Conservation (phyloP, 2,888 invertebrate genomes). For the Perizoma flavofasciatum region DNA sequence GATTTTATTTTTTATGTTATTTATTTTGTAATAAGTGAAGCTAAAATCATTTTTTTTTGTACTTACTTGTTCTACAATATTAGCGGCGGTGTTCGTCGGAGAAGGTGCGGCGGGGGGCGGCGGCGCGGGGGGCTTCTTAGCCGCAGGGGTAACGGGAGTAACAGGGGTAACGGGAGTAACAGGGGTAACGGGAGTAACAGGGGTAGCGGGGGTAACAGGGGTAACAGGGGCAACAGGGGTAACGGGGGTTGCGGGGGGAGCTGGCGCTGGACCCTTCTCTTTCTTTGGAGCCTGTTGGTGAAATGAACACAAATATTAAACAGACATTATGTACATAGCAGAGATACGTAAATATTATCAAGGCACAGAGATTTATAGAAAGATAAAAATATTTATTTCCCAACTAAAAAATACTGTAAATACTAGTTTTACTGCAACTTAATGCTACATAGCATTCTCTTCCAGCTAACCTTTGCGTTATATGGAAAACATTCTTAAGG, state of each 20-base stretch:
- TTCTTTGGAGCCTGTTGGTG: constrained; percentile 86
- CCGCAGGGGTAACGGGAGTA: constrained; percentile 32
- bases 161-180: constrained; percentile 35
- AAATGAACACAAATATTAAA: not conserved
- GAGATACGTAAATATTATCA: too few relatives aligned
- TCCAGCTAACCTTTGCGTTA: too few relatives aligned
- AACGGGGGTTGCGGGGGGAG: constrained; percentile 76
- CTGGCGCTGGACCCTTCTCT: constrained; percentile 92
- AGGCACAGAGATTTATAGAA: too few relatives aligned
- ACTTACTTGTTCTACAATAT: constrained; percentile 36
- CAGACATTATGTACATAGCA: not conserved
- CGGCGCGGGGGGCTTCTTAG: constrained; percentile 85
- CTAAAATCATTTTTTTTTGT: too few relatives aligned
- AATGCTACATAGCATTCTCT: too few relatives aligned
- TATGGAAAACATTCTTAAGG: too few relatives aligned
- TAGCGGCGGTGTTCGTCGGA: constrained; percentile 44
- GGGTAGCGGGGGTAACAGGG: constrained; percentile 39
- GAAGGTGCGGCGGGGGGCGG: constrained; percentile 55
- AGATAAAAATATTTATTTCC: too few relatives aligned
- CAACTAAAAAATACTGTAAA: too few relatives aligned
- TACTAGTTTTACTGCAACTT: too few relatives aligned
- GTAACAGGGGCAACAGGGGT: constrained; percentile 39
- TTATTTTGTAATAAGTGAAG: too few relatives aligned
- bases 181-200: constrained; percentile 39
- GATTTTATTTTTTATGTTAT: too few relatives aligned